Evolutionary conservation across 1,140 invertebrate genomes (phyloP), one percentile per base, ranked within the genome.

Genomic region (Papilio aristodemus): DNA sequence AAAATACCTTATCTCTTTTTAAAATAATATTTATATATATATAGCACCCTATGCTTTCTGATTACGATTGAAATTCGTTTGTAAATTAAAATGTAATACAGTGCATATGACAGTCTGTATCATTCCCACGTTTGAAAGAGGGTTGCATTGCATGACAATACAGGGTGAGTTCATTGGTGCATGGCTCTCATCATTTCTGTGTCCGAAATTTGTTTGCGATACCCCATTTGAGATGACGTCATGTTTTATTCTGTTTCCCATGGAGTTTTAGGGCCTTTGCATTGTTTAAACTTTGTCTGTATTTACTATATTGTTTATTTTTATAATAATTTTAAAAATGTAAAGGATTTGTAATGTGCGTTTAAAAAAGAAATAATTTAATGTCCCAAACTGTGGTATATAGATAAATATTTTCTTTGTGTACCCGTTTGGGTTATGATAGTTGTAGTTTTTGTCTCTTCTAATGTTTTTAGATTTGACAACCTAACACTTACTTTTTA

Each of bases 61-160:
- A 6, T 37, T 59, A 59, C 5, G 58, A 8, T 59, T 37, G 6
- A 59, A 59, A 37, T 13, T 59, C 14, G 8, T 19, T 59, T 59
- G 27, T 37, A n/a, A 13, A 57, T 57, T 13, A 22, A 57, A 27
- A 27, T 17, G 22, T 59, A 27, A 17, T 17, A 59, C 11, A 59
- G 7, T 36, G n/a, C 7, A 14, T 59, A 37, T 37, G 27, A 14
- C 2, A 22, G 22, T 10, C n/a, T 10, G n/a, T 17, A 27, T 25
- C 46, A 78, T 88, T 87, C 85, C 86, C 85, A 87, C 84, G 85
- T 75, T 77, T 74, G 69, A 77, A 83, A 78, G 58, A 79, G 86
- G 86, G 81, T 71, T 76, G 79, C 78, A 77, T 80, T 54, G 32
- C 38, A 76, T 71, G 72, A 77, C 79, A 84, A 81, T 85, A 81